Evolutionary conservation across 2,113 vertebrate species (phyloP).

Genomic region (Cryptotis parvus): DNA sequence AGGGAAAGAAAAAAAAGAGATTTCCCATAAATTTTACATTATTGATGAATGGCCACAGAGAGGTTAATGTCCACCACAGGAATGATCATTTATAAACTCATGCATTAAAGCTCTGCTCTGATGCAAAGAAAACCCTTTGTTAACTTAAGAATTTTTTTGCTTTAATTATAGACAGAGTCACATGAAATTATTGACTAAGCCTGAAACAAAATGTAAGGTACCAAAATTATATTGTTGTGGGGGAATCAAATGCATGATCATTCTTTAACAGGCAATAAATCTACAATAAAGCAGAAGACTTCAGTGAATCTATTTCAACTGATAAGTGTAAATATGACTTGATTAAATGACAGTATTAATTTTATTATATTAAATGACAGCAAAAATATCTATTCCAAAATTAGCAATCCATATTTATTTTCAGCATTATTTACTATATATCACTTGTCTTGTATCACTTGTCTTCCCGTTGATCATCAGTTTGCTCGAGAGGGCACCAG

Average conservation of each 20-base stretch:
- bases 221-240: conserved; percentile 27
- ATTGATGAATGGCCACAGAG: conserved; percentile 54
- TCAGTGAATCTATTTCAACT: conserved; percentile 25
- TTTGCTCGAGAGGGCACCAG: no score
- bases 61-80: conserved; percentile 56
- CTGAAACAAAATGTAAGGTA: conserved; percentile 43
- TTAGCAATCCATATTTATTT: neutral
- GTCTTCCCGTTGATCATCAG: no score
- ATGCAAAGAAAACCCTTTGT: conserved; percentile 48
- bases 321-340: conserved; percentile 29
- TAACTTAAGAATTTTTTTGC: conserved; percentile 43
- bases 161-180: conserved; percentile 28
- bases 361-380: neutral
- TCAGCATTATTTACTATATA: neutral
- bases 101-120: conserved; percentile 44
- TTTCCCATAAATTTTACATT: conserved; percentile 69
- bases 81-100: conserved; percentile 52
- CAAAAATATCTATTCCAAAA: neutral
- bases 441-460: no score
- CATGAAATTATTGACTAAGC: conserved; percentile 34
- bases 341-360: conserved; percentile 22
- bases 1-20: conserved; percentile 60
- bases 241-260: neutral
- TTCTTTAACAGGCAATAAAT: conserved; percentile 25
- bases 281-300: neutral